phyloP scores from a whole-genome alignment of 2,888 invertebrate genomes.

The Caenorhabditis panamensis region DNA sequence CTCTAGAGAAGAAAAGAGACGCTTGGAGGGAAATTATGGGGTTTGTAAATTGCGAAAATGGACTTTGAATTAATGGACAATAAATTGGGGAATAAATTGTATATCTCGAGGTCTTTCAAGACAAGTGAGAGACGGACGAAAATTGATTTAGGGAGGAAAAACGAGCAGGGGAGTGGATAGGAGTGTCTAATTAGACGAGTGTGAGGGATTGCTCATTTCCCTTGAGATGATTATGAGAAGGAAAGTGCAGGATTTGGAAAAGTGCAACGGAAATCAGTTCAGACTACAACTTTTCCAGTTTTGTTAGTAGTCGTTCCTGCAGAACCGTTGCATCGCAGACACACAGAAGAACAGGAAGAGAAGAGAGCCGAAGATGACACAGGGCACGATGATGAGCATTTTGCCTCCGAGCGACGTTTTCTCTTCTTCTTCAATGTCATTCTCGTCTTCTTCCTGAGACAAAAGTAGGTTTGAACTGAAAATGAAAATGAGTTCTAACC shows the following conservation, averaged over 20 bases:
- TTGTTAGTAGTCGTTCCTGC: slow-evolving; percentile 61
- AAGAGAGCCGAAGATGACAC: slow-evolving; percentile 64
- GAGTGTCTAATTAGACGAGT: not conserved
- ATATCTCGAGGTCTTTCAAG: not conserved
- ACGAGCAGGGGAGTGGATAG: not conserved
- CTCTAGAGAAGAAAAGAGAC: not conserved
- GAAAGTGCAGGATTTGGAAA: not conserved
- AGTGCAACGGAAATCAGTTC: not conserved
- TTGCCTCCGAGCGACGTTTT: slow-evolving; percentile 62
- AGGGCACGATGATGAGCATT: slow-evolving; percentile 66
- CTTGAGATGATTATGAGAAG: not conserved
- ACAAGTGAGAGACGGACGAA: not conserved
- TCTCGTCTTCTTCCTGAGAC: slow-evolving; percentile 67
- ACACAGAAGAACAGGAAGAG: slow-evolving; percentile 68
- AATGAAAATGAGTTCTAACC: slow-evolving; percentile 31
- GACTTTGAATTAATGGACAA: not conserved
- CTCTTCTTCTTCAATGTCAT: slow-evolving; percentile 65
- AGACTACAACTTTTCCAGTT: not conserved
- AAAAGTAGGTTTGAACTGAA: not conserved
- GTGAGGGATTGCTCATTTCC: not conserved
- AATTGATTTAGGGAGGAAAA: slow-evolving; percentile 1
- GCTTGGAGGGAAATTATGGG: slow-evolving; percentile 4
- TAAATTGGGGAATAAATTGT: not conserved
- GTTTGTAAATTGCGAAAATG: not conserved
- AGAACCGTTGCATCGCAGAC: slow-evolving; percentile 68